These are phyloP conservation scores for Poeciliopsis turneri DNA, from an alignment of 2,797 vertebrate genomes.

Conservation along the genomic window DNA sequence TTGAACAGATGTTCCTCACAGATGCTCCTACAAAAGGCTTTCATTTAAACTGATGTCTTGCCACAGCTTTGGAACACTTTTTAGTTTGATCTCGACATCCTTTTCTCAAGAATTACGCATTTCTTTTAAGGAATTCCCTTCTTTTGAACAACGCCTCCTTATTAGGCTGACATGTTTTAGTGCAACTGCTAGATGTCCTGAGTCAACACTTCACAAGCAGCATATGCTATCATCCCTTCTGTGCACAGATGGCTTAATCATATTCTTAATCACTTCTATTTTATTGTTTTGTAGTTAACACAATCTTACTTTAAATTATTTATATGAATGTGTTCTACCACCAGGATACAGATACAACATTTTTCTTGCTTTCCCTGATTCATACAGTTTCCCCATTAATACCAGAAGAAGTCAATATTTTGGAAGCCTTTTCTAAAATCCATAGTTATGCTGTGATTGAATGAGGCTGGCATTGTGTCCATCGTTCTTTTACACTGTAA, in stretches of 20 bases:
- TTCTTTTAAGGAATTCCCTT: not conserved
- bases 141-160: not conserved
- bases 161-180: not conserved
- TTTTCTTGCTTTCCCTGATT: not conserved
- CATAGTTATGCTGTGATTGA: not conserved
- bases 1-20: constrained; percentile 19
- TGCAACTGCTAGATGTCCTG: not conserved
- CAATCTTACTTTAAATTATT: not conserved
- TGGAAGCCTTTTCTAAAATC: not conserved
- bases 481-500: not conserved
- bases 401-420: not conserved
- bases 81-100: not conserved
- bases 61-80: not conserved
- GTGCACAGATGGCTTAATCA: not conserved
- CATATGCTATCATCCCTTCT: not conserved
- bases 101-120: not conserved
- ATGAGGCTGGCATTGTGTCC: not conserved
- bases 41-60: not conserved
- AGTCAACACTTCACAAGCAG: not conserved
- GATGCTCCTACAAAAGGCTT: constrained; percentile 4
- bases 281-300: not conserved
- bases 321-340: not conserved
- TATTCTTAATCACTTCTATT: not conserved
- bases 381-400: not conserved
- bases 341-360: not conserved